These are phyloP conservation scores for Sipha flava DNA, from an alignment of 1,140 invertebrate genomes.

Conservation along the genomic window DNA sequence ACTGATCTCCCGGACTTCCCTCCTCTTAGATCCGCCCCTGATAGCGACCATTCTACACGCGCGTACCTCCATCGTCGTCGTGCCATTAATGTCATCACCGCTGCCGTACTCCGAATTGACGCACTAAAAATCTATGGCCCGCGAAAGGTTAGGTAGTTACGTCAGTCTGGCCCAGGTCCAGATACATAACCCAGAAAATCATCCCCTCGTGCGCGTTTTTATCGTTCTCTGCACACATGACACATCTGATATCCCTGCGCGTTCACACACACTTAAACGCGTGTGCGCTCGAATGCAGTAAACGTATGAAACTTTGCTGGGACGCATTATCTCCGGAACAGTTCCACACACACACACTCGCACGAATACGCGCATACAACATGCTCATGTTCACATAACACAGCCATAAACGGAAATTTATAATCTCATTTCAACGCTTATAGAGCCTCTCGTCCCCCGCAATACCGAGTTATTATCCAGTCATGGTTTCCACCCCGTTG, in stretches of 20 bases:
- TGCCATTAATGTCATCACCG: no score
- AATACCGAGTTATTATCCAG: not conserved
- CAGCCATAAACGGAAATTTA: conserved; percentile 23
- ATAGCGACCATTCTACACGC: no score
- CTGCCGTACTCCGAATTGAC: not conserved
- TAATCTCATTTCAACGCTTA: conserved; percentile 23
- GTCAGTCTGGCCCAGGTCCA: conserved; percentile 8
- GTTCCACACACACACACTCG: not conserved
- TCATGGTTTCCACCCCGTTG: not conserved
- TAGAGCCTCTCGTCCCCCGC: not conserved
- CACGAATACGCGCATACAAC: no score
- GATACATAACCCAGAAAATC: not conserved
- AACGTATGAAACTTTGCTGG: conserved; percentile 20
- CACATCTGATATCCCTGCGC: no score
- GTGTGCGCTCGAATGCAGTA: not conserved
- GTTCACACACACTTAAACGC: not conserved
- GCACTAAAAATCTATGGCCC: not conserved
- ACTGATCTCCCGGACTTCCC: no score
- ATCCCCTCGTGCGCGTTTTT: not conserved
- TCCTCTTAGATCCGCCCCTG: no score
- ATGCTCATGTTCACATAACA: no score
- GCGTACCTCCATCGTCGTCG: no score
- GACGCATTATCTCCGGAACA: conserved; percentile 20
- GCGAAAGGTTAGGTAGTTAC: not conserved
- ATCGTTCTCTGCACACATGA: not conserved